phyloP scores from a whole-genome alignment of 1,140 invertebrate genomes.

The Trialeurodes vaporariorum region DNA sequence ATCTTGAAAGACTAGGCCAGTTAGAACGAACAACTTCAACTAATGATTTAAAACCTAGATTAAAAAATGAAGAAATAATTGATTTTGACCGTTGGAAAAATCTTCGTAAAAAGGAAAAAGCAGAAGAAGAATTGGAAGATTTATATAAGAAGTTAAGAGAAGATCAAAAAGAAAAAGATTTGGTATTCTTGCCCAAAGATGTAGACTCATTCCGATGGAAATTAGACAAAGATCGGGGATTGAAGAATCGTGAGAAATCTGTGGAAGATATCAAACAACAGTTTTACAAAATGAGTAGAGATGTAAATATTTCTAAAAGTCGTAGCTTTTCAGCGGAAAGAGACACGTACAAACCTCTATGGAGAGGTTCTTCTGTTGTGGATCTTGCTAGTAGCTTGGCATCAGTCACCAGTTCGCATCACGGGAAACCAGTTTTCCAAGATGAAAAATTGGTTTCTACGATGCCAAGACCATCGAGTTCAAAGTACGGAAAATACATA shows the following conservation, averaged over 20 bases:
- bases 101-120: conserved; percentile 61
- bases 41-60: conserved; percentile 51
- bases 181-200: conserved; percentile 64
- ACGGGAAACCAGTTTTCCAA: conserved; percentile 23
- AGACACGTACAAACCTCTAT: conserved; percentile 65
- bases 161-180: conserved; percentile 69
- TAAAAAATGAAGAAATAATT: conserved; percentile 56
- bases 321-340: conserved; percentile 27
- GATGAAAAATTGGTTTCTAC: conserved; percentile 8
- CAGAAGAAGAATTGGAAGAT: conserved; percentile 65
- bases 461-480: conserved; percentile 11
- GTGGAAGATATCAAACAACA: conserved; percentile 69
- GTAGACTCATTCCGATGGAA: conserved; percentile 57
- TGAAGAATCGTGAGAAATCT: conserved; percentile 72
- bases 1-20: conserved; percentile 69
- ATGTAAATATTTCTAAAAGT: conserved; percentile 30
- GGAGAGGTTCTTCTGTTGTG: conserved; percentile 65
- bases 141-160: conserved; percentile 64
- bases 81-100: conserved; percentile 79
- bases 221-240: conserved; percentile 60
- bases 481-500: conserved; percentile 31
- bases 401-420: conserved; percentile 20
- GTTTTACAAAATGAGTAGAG: conserved; percentile 46
- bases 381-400: conserved; percentile 55
- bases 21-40: conserved; percentile 63